Conservation (phyloP, 2,888 invertebrate species). For the Eurytoma adleriae region DNA sequence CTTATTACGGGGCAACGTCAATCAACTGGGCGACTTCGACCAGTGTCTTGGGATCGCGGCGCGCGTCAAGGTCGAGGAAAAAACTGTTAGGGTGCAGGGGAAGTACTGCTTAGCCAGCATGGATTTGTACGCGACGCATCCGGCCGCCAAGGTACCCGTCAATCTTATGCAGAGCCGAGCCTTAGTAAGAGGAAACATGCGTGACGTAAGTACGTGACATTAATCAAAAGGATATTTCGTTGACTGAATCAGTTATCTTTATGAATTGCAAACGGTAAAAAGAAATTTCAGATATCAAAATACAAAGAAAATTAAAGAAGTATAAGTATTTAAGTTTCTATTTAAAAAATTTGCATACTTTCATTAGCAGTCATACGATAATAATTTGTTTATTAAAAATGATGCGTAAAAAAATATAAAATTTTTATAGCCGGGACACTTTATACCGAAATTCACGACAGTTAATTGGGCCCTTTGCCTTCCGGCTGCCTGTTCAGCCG, state of each 20-base stretch:
- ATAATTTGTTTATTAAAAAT: too few species aligned
- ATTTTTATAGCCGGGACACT: constrained; percentile 82
- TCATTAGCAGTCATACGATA: too few species aligned
- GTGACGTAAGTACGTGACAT: constrained; percentile 78
- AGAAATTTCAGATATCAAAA: too few species aligned
- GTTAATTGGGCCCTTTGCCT: constrained; percentile 85
- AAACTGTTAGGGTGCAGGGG: constrained; percentile 81
- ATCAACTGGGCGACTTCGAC: constrained; percentile 85
- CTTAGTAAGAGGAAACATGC: constrained; percentile 81
- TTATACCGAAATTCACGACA: constrained; percentile 84
- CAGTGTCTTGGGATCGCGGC: constrained; percentile 80
- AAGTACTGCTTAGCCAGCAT: constrained; percentile 84
- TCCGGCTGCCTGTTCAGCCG: constrained; percentile 81
- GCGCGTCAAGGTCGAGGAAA: constrained; percentile 80
- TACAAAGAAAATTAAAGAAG: too few species aligned
- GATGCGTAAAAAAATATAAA: too few species aligned
- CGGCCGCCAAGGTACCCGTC: constrained; percentile 81
- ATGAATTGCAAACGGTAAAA: too few species aligned
- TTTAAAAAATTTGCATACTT: too few species aligned
- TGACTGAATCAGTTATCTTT: too few species aligned
- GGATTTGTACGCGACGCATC: constrained; percentile 80
- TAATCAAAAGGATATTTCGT: constrained; percentile 26
- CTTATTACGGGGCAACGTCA: constrained; percentile 83
- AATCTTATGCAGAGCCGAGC: constrained; percentile 82
- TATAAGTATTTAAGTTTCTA: too few species aligned